phyloP scores from a whole-genome alignment of 2,888 invertebrate genomes.

The Dolichopus griseipennis region DNA sequence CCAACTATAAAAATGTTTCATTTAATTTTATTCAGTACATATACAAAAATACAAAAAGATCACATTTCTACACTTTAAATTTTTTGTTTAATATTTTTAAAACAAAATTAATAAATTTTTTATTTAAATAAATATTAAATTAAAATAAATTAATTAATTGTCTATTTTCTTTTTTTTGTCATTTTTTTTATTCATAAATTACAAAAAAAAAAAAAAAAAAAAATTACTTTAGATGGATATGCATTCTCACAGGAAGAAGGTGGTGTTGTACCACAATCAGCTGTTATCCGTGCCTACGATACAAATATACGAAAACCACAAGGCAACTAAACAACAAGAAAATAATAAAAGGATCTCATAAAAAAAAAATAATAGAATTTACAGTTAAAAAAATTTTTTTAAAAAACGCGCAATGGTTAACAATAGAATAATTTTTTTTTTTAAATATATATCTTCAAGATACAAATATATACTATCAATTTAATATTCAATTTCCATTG shows the following conservation, averaged over 20 bases:
- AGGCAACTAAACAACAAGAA: conserved; percentile 43
- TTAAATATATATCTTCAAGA: too few species aligned
- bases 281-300: conserved; percentile 93
- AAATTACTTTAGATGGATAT: conserved; percentile 68
- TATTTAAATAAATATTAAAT: too few species aligned
- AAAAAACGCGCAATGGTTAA: too few species aligned
- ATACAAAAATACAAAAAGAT: too few species aligned
- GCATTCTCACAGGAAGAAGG: conserved; percentile 99
- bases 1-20: too few species aligned
- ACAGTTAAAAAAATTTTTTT: too few species aligned
- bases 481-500: background rate
- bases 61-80: too few species aligned
- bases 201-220: background rate
- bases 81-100: too few species aligned
- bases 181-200: conserved; percentile 1
- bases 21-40: too few species aligned
- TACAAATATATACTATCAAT: background rate
- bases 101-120: too few species aligned
- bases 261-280: conserved; percentile 87
- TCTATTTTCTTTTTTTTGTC: background rate
- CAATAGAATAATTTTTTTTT: too few species aligned
- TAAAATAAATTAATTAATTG: too few species aligned
- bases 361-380: background rate
- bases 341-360: background rate
- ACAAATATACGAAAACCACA: conserved; percentile 78